Percentiles rank a stretch among this genome's conserved stretches.
Evolutionary conservation across 2,113 vertebrate genomes (phyloP).

Genomic region (Stictonetta naevosa): DNA sequence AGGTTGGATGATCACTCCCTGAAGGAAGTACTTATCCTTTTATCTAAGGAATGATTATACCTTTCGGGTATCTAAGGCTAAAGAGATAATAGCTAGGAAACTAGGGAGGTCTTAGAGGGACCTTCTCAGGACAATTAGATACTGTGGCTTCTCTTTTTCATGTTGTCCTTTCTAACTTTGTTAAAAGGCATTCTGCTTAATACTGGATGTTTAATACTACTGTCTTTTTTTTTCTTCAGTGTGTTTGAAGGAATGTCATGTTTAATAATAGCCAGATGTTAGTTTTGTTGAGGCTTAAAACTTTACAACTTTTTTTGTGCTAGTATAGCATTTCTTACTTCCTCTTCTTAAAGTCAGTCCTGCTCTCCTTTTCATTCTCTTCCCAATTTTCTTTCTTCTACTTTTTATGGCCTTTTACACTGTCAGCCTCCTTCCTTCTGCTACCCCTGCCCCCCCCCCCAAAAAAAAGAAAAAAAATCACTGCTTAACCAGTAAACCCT

Average conservation of each 20-base stretch:
- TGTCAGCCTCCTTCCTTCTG: background rate
- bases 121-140: conserved; percentile 15
- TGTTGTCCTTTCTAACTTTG: background rate
- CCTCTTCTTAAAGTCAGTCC: background rate
- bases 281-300: background rate
- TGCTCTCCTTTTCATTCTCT: background rate
- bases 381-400: background rate
- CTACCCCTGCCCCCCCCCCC: background rate
- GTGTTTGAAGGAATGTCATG: background rate
- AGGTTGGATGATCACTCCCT: background rate
- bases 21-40: background rate
- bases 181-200: background rate
- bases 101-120: background rate
- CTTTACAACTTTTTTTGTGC: background rate
- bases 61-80: background rate
- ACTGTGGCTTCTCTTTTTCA: background rate
- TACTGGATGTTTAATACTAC: background rate
- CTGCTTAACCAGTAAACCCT: background rate
- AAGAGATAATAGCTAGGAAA: background rate
- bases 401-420: background rate
- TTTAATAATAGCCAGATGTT: background rate
- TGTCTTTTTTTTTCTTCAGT: background rate
- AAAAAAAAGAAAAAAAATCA: background rate
- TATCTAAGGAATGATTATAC: background rate
- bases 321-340: background rate